phyloP scores from a whole-genome alignment of 2,113 vertebrate genomes.

The rabbit (Oryctolagus cuniculus) region mOryCun1.1 NC_091443.1:19311501-19312000 shows the following conservation, averaged over 20 bases:
- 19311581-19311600: neutral
- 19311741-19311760: neutral
- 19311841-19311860: neutral
- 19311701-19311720: slow-evolving; percentile 1
- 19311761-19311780: neutral
- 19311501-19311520: neutral
- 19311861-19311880: neutral
- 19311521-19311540: neutral
- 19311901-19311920: no score
- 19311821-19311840: slow-evolving; percentile 11
- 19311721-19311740: slow-evolving; percentile 4
- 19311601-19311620: neutral
- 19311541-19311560: neutral
- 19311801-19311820: slow-evolving; percentile 30
- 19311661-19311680: neutral
- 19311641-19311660: slow-evolving; percentile 13
- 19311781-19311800: neutral
- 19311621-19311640: slow-evolving; percentile 52
- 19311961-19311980: no score
- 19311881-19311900: no score
- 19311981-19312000: no score
- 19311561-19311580: neutral
- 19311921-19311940: no score
- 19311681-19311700: neutral
- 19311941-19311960: no score